A percentile compares a stretch with the other conserved stretches of the same genome.
Conservation (phyloP, 2,888 invertebrate genomes). For the Thecophora atra region DNA sequence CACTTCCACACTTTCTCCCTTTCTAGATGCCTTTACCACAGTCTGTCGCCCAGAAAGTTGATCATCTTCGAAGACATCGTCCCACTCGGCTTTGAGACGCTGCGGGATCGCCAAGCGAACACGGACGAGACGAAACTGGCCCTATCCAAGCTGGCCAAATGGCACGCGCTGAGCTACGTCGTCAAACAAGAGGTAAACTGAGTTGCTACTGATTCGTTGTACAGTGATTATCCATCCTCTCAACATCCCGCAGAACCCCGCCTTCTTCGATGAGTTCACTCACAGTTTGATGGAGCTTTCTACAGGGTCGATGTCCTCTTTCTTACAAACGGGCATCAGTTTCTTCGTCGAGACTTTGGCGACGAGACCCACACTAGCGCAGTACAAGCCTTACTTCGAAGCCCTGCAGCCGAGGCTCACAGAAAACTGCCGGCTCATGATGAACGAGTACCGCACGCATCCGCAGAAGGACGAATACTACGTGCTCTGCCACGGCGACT, state of each 20-base stretch:
- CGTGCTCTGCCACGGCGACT: conserved; percentile 56
- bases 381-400: conserved; percentile 39
- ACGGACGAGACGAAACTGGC: conserved; percentile 39
- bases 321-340: conserved; percentile 25
- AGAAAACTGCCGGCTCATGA: conserved; percentile 10
- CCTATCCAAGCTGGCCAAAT: conserved; percentile 47
- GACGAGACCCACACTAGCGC: conserved; percentile 6
- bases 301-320: not conserved
- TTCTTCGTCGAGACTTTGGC: conserved; percentile 33
- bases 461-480: conserved; percentile 44
- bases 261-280: conserved; percentile 35
- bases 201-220: not conserved
- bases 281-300: conserved; percentile 22
- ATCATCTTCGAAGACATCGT: conserved; percentile 46
- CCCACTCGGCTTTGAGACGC: conserved; percentile 39
- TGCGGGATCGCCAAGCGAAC: conserved; percentile 36
- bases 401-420: conserved; percentile 11
- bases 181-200: not conserved
- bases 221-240: not conserved
- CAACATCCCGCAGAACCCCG: conserved; percentile 31
- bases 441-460: conserved; percentile 38
- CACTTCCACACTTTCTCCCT: not conserved
- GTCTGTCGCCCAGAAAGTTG: conserved; percentile 38
- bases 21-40: conserved; percentile 42
- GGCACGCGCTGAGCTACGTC: conserved; percentile 45